phyloP scores from a whole-genome alignment of 2,888 invertebrate genomes.

The Cephus runcator region DNA sequence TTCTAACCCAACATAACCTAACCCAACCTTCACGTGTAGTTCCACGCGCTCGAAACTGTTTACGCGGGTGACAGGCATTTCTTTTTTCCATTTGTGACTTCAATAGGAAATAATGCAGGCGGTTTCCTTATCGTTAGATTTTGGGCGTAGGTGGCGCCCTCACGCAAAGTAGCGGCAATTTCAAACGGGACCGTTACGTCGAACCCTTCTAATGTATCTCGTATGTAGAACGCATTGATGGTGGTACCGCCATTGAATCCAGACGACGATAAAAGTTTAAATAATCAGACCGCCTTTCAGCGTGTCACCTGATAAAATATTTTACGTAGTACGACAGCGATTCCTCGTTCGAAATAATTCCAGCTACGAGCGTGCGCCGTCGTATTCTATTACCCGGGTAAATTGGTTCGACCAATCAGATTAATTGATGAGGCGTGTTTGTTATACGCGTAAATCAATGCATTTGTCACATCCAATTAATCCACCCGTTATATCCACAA shows the following conservation, averaged over 20 bases:
- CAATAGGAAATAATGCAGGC: background rate
- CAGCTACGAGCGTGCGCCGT: background rate
- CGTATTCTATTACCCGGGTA: constrained; percentile 19
- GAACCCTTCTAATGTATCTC: background rate
- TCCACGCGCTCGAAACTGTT: background rate
- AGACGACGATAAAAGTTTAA: background rate
- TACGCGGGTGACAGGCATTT: background rate
- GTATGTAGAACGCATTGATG: constrained; percentile 3
- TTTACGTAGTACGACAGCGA: background rate
- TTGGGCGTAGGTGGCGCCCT: background rate
- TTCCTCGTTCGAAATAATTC: background rate
- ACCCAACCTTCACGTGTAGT: background rate
- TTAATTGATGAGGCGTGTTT: constrained; percentile 15
- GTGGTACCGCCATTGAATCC: constrained; percentile 6
- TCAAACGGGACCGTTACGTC: background rate
- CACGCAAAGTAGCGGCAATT: background rate
- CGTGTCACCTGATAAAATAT: background rate
- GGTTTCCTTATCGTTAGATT: background rate
- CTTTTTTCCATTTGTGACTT: background rate
- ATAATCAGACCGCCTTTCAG: background rate
- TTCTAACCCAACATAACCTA: background rate
- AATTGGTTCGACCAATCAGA: constrained; percentile 44
- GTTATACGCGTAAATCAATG: constrained; percentile 32
- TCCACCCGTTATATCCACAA: background rate
- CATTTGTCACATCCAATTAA: constrained; percentile 12